Evolutionary conservation across 2,888 invertebrate species (phyloP), one percentile per base, ranked within the genome.

Genomic region (Thera obeliscata): DNA sequence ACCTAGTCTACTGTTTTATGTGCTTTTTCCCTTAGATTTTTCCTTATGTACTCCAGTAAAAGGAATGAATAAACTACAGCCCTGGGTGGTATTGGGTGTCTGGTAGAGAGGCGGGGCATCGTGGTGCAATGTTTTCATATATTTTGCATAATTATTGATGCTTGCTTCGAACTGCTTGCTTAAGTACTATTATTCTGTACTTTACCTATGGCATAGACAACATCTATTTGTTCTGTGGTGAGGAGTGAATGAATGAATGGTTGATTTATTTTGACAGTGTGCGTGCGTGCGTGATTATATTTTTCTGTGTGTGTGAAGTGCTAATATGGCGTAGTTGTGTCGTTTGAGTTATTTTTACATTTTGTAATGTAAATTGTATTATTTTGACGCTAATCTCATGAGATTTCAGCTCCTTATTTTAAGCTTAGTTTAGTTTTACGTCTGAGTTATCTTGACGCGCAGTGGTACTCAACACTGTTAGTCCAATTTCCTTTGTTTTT

Each of bases 321-420:
- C 71, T 75, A 77, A 66, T 78, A 86, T 91, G 91, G 92, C 90
- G 90, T 92, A 89, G 87, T 81, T 79, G 85, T 83, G 82, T 85
- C 79, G 83, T 80, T 81, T 82, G 74, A 82, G 83, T 86, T 89
- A 85, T 85, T 90, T 90, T 90, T 90, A 89, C 89, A 86, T 87
- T 89, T 88, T 88, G 85, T 69, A 85, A 87, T 86, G 86, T 87
- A 88, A 74, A 87, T 87, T 87, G 79, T 85, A 86, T 87, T 88
- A 82, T 78, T 85, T 82, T 84, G 90, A 93, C 92, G 89, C 90
- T 84, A 90, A 91, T 91, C 91, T 78, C 66, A 79, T 75, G 80
- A 78, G 89, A 86, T 91, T 91, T 84, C 83, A 89, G 90, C 79
- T 83, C 81, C 83, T 81, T 78, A 81, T 80, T 73, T 73, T 81